Evolutionary conservation across 2,113 vertebrate species (phyloP), one percentile per base, ranked within the genome.

Genomic region (Sitta europaea): DNA sequence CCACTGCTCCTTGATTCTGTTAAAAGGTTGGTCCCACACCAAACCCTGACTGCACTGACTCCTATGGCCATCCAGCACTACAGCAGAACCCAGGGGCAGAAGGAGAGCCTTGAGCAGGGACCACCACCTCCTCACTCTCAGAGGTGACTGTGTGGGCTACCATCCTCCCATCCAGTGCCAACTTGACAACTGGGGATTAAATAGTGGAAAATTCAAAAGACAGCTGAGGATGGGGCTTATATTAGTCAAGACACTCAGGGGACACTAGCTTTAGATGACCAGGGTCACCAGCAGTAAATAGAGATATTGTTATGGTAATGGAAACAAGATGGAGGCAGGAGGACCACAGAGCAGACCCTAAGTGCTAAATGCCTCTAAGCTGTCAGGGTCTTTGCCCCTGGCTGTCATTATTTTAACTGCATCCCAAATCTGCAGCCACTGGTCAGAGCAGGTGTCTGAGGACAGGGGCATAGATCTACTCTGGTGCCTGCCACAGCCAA

Each of bases 201-300:
- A 92, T 3, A 92, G 50, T 85, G 84, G 87, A 96, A 96, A 95
- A 96, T 78, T 75, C 50, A 70, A 87, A 92, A 95, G 84, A 85
- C 62, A 90, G 86, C 61, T 94, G 94, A 95, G 40, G 45, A 95
- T 85, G 48, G 45, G 61, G 36, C 23, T 94, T 84, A 74, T 33
- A 59, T 74, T 19, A 88, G 65, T 72, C 75, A 90, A 74, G 48
- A 74, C 20, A 35, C 12, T 51, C 5, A 5, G 0, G 0, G 45
- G 70, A 86, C 0, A 6, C 17, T 54, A 62, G 67, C 3, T 1
- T 80, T 84, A 77, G 51, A 71, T 45, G 35, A 48, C 28, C 61
- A 59, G 86, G 28, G 53, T 84, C 48, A 81, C 29, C 61, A 71
- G 45, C 77, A 92, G 77, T 85, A 93, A 94, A 89, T 1, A 87